These are phyloP conservation scores for Acromyrmex heyeri DNA, from an alignment of 1,140 invertebrate species.

Conservation along the genomic window DNA sequence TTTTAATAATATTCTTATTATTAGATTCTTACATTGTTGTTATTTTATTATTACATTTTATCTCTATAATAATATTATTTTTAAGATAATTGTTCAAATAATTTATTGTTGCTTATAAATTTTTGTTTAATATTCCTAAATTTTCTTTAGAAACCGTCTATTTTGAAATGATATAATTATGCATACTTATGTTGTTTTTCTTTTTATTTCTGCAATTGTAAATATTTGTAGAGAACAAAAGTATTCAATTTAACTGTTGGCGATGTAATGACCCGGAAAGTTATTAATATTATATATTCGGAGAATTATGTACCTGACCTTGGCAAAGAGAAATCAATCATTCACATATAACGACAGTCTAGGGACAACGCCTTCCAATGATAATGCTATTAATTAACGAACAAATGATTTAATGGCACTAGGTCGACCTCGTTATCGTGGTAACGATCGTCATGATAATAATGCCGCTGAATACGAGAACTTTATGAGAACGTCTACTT, in stretches of 20 bases:
- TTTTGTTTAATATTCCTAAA: background rate
- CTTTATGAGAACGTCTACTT: constrained; percentile 53
- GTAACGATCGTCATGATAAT: constrained; percentile 29
- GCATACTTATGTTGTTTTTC: background rate
- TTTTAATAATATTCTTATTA: background rate
- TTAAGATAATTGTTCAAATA: background rate
- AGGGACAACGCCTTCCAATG: constrained; percentile 42
- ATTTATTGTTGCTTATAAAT: background rate
- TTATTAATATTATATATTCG: constrained; percentile 3
- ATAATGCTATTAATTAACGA: constrained; percentile 76
- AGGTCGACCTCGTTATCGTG: constrained; percentile 59
- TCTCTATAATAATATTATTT: background rate
- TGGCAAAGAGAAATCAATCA: constrained; percentile 64
- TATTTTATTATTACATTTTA: too few species aligned
- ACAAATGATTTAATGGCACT: constrained; percentile 74
- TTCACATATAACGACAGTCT: constrained; percentile 47
- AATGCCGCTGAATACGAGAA: background rate
- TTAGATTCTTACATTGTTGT: background rate
- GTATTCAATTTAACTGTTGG: background rate
- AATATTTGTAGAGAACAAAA: background rate
- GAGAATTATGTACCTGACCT: constrained; percentile 62
- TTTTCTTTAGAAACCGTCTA: background rate
- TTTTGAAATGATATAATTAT: background rate
- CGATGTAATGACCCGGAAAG: background rate
- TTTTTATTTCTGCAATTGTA: background rate